Conservation (phyloP, 2,113 vertebrate species). For the western clawed frog (Xenopus tropicalis) region DNA sequence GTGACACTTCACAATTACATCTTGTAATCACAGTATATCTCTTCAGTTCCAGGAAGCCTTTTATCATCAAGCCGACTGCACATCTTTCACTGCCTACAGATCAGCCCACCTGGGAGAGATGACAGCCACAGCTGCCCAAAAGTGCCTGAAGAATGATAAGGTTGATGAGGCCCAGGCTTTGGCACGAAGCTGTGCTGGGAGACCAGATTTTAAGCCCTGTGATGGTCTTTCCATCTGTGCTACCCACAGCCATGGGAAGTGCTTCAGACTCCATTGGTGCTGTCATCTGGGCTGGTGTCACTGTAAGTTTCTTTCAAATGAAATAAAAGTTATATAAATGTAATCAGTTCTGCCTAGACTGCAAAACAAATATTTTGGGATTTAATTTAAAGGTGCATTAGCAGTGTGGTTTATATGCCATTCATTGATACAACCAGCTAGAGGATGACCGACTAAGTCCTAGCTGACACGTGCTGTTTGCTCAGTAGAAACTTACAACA, state of each 20-base stretch:
- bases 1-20: too few relatives aligned
- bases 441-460: too few relatives aligned
- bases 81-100: not conserved
- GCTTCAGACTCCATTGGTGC: constrained; percentile 99
- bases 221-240: constrained; percentile 95
- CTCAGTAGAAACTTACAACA: too few relatives aligned
- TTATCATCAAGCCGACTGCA: constrained; percentile 15
- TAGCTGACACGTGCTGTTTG: too few relatives aligned
- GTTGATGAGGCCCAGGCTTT: constrained; percentile 93
- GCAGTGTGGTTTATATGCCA: too few relatives aligned
- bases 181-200: constrained; percentile 91
- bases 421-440: too few relatives aligned
- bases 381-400: too few relatives aligned
- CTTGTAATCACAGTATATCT: not conserved
- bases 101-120: constrained; percentile 51
- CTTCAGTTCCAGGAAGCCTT: constrained; percentile 18
- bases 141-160: constrained; percentile 80
- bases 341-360: not conserved
- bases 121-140: constrained; percentile 70
- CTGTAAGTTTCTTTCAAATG: constrained; percentile 76
- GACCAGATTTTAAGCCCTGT: constrained; percentile 97
- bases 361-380: too few relatives aligned
- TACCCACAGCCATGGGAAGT: constrained; percentile 96
- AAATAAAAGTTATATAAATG: too few relatives aligned
- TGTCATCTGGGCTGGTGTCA: constrained; percentile 98